Percentiles rank a stretch among this genome's conserved stretches.
Conservation (phyloP, 2,113 vertebrate genomes). For the Uropsilus gracilis region DNA sequence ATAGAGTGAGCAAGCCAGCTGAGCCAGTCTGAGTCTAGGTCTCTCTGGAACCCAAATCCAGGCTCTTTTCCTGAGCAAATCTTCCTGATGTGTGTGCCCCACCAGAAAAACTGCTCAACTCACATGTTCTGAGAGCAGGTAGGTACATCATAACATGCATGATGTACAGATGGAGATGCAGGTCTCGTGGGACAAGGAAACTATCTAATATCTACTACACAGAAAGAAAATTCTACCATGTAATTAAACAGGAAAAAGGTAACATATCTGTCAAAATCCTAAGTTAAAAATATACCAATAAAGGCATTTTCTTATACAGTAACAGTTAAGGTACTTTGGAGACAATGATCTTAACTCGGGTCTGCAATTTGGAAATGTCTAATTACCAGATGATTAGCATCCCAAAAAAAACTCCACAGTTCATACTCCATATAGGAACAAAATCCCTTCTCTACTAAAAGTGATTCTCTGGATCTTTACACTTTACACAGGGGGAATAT, state of each 20-base stretch:
- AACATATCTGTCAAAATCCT: not conserved
- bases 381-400: not conserved
- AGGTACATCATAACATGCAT: not conserved
- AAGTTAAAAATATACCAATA: not conserved
- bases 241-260: not conserved
- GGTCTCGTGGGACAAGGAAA: not conserved
- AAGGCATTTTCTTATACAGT: not conserved
- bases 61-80: not conserved
- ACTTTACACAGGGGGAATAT: not conserved
- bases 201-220: not conserved
- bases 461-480: not conserved
- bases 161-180: not conserved
- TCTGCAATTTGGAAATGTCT: not conserved
- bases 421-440: not conserved
- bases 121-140: not conserved
- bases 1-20: not conserved
- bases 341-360: not conserved
- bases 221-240: slow-evolving; percentile 9
- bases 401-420: not conserved
- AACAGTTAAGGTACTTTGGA: slow-evolving; percentile 14
- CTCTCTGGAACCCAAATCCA: not conserved
- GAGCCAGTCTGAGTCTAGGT: not conserved
- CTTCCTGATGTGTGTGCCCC: not conserved
- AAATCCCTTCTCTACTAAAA: not conserved
- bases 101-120: not conserved